Conservation (phyloP, 2,888 invertebrate species). For the Chrysina gloriosa region DNA sequence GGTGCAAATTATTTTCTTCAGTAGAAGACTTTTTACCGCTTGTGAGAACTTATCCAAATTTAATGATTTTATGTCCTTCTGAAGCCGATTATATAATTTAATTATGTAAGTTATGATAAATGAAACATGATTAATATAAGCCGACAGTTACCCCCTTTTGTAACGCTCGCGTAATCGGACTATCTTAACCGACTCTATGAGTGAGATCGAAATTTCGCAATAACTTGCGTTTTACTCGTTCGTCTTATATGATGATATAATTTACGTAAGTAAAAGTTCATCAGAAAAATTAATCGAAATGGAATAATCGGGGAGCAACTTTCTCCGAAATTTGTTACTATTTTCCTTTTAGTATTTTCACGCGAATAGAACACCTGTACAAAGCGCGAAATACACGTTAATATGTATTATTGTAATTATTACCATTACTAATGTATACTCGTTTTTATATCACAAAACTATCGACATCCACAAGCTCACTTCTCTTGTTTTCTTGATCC, state of each 20-base stretch:
- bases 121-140: too few relatives aligned
- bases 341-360: not conserved
- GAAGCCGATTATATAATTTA: too few relatives aligned
- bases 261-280: not conserved
- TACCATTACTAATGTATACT: not conserved
- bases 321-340: not conserved
- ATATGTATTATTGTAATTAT: not conserved
- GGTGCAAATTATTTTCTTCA: too few relatives aligned
- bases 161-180: too few relatives aligned
- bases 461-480: not conserved
- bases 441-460: conserved; percentile 2
- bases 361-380: not conserved
- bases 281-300: not conserved
- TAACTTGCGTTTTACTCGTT: not conserved
- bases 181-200: too few relatives aligned
- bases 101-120: too few relatives aligned
- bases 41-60: too few relatives aligned
- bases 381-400: not conserved
- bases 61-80: too few relatives aligned
- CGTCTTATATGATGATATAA: not conserved
- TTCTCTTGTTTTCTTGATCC: not conserved
- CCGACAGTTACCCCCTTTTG: too few relatives aligned
- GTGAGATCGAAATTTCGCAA: not conserved
- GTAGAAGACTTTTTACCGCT: too few relatives aligned
- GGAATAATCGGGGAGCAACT: not conserved